Evolutionary conservation across 2,113 vertebrate species (phyloP), one percentile per base, ranked within the genome.

Genomic region (Isurus oxyrinchus): DNA sequence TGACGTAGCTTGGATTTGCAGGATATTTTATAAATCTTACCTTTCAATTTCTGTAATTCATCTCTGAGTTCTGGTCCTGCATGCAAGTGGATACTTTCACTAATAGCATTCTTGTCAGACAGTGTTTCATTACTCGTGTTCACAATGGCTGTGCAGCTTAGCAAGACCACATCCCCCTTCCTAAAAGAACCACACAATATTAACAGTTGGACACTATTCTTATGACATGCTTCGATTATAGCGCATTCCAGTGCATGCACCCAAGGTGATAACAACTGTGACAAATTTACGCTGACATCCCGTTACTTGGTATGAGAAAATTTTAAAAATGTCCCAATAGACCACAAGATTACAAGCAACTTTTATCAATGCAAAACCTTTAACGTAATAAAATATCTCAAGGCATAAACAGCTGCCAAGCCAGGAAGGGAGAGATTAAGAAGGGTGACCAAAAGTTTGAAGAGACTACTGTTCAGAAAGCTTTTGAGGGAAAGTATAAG

Each of bases 61-160:
- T 99, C 99, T 84, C 97, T 97, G 95, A 99, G 98, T 97, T 99
- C 99, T 0, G 98, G 98, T 23, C 99, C 99, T 0, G 99, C 99
- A 25, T 98, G 98, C 97, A 98, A 97, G 96, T 98, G 99, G 97
- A 99, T 98, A 96, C 98, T 98, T 96, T 99, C 99, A 10, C 99
- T 99, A 5, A 99, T 98, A 0, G 98, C 98, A 97, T 99, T 99
- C 97, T 99, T 99, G 97, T 99, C 99, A 0, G 97, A 98, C 21
- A 99, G 98, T 1, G 98, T 98, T 97, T 99, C 99, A 96, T 99
- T 99, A 97, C 98, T 99, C 55, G 99, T 99, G 96, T 99, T 99
- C 55, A 99, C 98, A 19, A 99, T 98, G 96, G 99, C 99, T 0
- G 99, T 99, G 98, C 99, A 99, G 97, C 98, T 99, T 97, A 99